Conservation (phyloP, 2,113 vertebrate species). For the Amblyornis subalaris region DNA sequence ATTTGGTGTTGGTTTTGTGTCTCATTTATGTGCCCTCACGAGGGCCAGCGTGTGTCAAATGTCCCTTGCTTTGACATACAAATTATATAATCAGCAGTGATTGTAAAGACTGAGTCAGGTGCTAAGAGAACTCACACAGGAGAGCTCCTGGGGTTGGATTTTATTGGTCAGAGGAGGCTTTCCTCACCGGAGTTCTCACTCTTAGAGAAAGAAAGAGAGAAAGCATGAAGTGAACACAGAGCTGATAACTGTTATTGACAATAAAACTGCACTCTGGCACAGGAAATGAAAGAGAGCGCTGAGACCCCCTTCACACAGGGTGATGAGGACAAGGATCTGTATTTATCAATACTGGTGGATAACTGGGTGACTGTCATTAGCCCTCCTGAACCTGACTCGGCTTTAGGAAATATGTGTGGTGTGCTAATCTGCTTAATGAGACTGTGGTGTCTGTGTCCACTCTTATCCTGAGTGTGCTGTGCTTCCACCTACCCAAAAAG, state of each 20-base stretch:
- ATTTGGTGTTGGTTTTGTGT: not conserved
- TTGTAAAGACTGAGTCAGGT: not conserved
- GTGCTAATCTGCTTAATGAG: not conserved
- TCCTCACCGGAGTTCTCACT: not conserved
- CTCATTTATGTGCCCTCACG: not conserved
- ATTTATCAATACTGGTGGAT: too few species aligned
- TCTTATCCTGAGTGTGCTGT: not conserved
- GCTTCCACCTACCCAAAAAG: not conserved
- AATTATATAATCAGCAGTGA: not conserved
- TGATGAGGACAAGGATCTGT: fast-evolving
- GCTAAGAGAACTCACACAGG: not conserved
- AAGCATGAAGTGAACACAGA: not conserved
- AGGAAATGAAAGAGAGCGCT: not conserved
- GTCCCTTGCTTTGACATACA: not conserved
- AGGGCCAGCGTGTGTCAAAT: not conserved
- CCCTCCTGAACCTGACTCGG: not conserved
- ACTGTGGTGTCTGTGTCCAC: not conserved
- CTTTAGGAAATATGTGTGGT: not conserved
- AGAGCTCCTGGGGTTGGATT: not conserved
- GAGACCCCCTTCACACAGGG: not conserved
- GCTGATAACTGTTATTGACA: not conserved
- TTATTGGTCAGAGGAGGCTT: not conserved
- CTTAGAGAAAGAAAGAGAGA: not conserved
- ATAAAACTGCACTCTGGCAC: not conserved
- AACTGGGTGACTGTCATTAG: not conserved